These are phyloP conservation scores for Macropis europaea DNA, from an alignment of 2,888 invertebrate species.

Conservation along the genomic window DNA sequence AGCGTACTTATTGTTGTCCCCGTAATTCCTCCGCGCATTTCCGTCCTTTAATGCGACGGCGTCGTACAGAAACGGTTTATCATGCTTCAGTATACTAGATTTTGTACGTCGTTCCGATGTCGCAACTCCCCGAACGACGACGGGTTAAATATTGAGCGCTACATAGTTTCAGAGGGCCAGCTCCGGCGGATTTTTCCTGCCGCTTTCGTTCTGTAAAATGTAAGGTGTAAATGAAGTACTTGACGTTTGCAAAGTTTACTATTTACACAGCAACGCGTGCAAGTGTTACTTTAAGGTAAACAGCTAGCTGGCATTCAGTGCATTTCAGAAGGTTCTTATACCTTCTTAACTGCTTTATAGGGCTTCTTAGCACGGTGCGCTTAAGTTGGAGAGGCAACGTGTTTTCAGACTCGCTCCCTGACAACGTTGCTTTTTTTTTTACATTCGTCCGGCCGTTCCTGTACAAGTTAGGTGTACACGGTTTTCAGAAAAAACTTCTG, in stretches of 20 bases:
- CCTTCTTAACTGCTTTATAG: conserved; percentile 37
- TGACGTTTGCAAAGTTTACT: conserved; percentile 25
- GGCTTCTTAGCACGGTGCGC: conserved; percentile 36
- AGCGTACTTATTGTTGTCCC: neutral
- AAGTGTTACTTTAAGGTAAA: conserved; percentile 35
- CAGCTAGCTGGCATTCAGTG: conserved; percentile 14
- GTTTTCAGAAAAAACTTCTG: neutral
- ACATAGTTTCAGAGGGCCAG: conserved; percentile 12
- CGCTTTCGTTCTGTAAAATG: conserved; percentile 1
- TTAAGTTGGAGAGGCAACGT: conserved; percentile 19
- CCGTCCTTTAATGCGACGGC: no score
- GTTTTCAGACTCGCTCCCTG: conserved; percentile 26
- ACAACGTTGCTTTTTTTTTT: conserved; percentile 13
- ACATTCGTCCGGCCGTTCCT: no score
- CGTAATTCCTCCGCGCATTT: no score
- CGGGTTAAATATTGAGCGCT: conserved; percentile 2
- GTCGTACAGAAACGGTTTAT: neutral
- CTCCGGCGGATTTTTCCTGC: conserved; percentile 11
- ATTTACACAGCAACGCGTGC: conserved; percentile 18
- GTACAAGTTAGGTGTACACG: no score
- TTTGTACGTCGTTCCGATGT: neutral
- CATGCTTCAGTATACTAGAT: neutral
- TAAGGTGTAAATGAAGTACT: conserved; percentile 15
- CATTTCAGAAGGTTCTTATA: conserved; percentile 28
- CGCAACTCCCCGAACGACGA: neutral